A percentile compares a stretch with the other conserved stretches of the same genome.
Evolutionary conservation across 2,888 invertebrate genomes (phyloP).

Genomic region (Drosophila paucipuncta): DNA sequence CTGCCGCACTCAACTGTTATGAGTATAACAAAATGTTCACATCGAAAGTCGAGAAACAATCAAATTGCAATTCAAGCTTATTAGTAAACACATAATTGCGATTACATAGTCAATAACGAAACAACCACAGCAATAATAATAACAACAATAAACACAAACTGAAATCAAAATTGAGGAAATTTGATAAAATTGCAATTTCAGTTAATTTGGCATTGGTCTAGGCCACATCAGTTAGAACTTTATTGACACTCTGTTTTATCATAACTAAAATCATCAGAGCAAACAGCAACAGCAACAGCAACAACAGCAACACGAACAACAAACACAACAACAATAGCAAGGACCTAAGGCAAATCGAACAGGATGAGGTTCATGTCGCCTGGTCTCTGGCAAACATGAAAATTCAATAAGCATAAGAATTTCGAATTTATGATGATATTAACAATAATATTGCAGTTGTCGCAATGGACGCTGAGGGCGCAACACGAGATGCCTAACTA

Average conservation of each 20-base stretch:
- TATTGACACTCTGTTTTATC: constrained; percentile 71
- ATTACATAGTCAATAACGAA: constrained; percentile 38
- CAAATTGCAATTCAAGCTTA: constrained; percentile 54
- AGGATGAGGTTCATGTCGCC: constrained; percentile 42
- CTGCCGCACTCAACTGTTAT: constrained; percentile 41
- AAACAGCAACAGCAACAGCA: constrained; percentile 13
- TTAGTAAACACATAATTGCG: constrained; percentile 63
- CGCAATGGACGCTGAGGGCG: constrained; percentile 59
- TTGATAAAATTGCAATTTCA: constrained; percentile 68
- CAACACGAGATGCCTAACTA: constrained; percentile 57
- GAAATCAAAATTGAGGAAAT: constrained; percentile 34
- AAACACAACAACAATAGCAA: constrained; percentile 19
- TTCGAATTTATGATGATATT: constrained; percentile 83
- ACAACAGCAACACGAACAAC: constrained; percentile 8
- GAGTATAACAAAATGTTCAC: constrained; percentile 30
- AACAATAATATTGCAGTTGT: constrained; percentile 78
- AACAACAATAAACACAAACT: constrained; percentile 33
- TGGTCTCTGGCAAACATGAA: constrained; percentile 69
- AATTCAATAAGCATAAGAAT: constrained; percentile 84
- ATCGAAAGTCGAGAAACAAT: constrained; percentile 38
- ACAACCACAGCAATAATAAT: constrained; percentile 17
- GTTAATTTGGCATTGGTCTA: constrained; percentile 52
- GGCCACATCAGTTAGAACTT: constrained; percentile 31
- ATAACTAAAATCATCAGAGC: constrained; percentile 65
- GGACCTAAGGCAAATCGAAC: constrained; percentile 3